phyloP scores from a whole-genome alignment of 2,113 vertebrate genomes.

The Pogonocichla stellata region DNA sequence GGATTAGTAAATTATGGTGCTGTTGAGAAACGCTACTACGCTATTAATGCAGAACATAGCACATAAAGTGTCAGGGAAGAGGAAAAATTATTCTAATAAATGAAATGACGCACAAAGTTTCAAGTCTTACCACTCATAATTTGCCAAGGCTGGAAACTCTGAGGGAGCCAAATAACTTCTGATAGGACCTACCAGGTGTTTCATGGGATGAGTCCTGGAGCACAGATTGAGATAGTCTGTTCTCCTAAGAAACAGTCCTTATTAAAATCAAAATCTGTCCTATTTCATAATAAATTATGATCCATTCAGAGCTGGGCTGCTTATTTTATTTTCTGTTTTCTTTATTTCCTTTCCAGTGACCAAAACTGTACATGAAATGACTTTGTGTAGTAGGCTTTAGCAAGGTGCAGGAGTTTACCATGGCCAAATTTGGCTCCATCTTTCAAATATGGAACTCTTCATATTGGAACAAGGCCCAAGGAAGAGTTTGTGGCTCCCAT shows the following conservation, averaged over 20 bases:
- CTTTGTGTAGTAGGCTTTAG: background rate
- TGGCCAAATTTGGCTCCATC: background rate
- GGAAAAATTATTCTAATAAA: slow-evolving; percentile 17
- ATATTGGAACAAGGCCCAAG: background rate
- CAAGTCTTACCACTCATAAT: background rate
- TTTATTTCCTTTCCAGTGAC: background rate
- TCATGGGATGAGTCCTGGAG: background rate
- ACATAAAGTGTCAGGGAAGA: background rate
- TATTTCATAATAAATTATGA: background rate
- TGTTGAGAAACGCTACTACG: background rate
- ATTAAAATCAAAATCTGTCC: background rate
- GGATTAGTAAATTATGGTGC: background rate
- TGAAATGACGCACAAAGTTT: background rate
- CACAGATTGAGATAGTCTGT: background rate
- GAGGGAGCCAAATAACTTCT: background rate
- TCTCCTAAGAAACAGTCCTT: background rate
- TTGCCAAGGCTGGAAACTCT: background rate
- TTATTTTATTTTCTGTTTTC: background rate
- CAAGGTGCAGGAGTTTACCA: background rate
- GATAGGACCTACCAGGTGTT: background rate
- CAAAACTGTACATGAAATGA: background rate
- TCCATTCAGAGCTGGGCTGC: background rate
- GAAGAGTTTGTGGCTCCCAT: background rate
- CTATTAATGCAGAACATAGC: background rate
- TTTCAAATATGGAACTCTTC: background rate